phyloP scores from a whole-genome alignment of 2,888 invertebrate species.

The Drosophila tanythrix region DNA sequence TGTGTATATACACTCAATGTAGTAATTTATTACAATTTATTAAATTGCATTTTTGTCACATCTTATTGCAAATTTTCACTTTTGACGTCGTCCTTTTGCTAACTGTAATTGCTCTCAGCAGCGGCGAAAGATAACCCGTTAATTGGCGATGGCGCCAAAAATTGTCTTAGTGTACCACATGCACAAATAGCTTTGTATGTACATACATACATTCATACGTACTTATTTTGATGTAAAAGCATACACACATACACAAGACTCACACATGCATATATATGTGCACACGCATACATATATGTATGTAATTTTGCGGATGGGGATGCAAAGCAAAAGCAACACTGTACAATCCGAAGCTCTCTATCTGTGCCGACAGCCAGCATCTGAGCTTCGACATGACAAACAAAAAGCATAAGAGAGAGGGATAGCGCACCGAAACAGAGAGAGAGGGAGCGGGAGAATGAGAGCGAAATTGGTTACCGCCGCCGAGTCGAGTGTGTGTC shows the following conservation, averaged over 20 bases:
- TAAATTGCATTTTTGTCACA: background rate
- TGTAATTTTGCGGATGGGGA: constrained; percentile 51
- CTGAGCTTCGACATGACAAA: constrained; percentile 75
- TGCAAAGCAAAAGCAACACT: constrained; percentile 75
- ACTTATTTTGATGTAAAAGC: constrained; percentile 41
- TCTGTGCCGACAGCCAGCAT: constrained; percentile 59
- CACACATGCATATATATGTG: constrained; percentile 7
- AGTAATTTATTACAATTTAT: background rate
- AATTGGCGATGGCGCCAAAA: constrained; percentile 73
- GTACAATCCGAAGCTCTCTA: constrained; percentile 73
- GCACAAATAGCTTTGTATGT: background rate
- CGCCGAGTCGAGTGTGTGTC: constrained; percentile 37
- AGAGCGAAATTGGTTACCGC: constrained; percentile 35
- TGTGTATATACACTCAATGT: background rate
- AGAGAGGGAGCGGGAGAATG: constrained; percentile 35
- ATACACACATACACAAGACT: constrained; percentile 7
- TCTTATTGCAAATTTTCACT: constrained; percentile 10
- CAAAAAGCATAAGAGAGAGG: constrained; percentile 68
- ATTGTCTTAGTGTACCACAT: constrained; percentile 45
- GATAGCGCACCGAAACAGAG: constrained; percentile 19
- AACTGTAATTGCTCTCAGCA: constrained; percentile 50
- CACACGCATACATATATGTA: constrained; percentile 20
- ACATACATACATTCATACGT: constrained; percentile 8
- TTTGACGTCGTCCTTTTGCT: constrained; percentile 29
- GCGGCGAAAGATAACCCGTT: constrained; percentile 53